Base-by-base conservation (phyloP, 2,888 invertebrate genomes). In the Lymantria monacha region DNA sequence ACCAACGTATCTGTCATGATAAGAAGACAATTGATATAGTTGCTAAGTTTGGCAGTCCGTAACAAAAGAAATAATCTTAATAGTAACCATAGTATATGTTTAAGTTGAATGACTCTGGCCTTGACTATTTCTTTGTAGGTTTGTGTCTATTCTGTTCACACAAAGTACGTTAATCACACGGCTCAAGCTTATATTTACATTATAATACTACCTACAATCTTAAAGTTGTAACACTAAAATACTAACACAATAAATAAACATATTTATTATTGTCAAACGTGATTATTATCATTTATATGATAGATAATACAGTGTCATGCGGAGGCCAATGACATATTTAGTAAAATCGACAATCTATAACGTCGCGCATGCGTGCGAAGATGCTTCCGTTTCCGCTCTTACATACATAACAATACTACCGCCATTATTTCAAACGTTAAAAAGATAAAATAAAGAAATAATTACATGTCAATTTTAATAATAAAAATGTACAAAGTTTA, bases 271-370 rank as follows among this genome's bases (percentile, higher is more conserved):
- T 31, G 33, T 9, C 12, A 44, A 59, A 44, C 38, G 53, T 47
- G 41, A 56, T 53, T 44, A 44, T 53, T 37, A 47, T 54, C 53
- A 50, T 64, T 64, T 46, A 54, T 42, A 12, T 10, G 50, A 41
- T 42, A 53, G 57, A 65, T 66, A 62, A 56, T 42, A n/a, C n/a
- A 46, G 45, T 49, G 44, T 54, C 50, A 51, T 53, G 57, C 38
- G 49, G 45, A 52, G 69, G 61, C 38, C 63, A 61, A 43, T 63
- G 69, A 66, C 63, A 63, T 51, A 53, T 52, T 56, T 61, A 59
- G 51, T 63, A 56, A 66, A 61, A 57, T 53, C 49, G 45, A 48
- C 61, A 66, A 67, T 62, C 66, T 65, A 65, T 59, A 57, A 53
- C 53, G 42, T 49, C 51, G 62, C 56, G 57, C 61, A 61, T 59